Evolutionary conservation across 2,888 invertebrate genomes (phyloP).

Genomic region (Fragum sueziense): DNA sequence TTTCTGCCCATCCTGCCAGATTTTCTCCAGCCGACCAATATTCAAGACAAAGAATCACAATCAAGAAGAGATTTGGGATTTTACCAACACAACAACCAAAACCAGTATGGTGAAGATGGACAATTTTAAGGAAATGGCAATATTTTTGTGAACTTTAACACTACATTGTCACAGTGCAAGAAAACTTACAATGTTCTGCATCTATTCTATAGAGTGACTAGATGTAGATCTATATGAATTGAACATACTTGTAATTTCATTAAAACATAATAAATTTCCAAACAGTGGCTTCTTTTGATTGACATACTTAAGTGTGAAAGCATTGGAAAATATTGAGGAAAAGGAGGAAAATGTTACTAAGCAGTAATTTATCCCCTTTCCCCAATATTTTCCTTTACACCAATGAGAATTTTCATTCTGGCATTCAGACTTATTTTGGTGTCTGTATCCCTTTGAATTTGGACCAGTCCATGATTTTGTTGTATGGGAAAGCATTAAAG

Average conservation of each 20-base stretch:
- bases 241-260: no score
- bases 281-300: background rate
- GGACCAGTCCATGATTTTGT: no score
- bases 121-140: no score
- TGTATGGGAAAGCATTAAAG: no score
- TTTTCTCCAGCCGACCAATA: constrained; percentile 98
- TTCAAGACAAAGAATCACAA: constrained; percentile 92
- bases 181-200: no score
- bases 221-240: no score
- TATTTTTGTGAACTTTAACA: no score
- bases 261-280: no score
- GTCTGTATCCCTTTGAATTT: no score
- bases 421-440: background rate
- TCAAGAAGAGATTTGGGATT: constrained; percentile 94
- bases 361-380: background rate
- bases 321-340: background rate
- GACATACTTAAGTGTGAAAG: background rate
- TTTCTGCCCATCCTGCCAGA: constrained; percentile 96
- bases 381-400: background rate
- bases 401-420: background rate
- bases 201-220: no score
- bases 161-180: no score
- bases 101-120: constrained; percentile 56
- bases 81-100: constrained; percentile 91
- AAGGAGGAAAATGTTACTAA: background rate